Evolutionary conservation across 1,140 invertebrate genomes (phyloP).

Genomic region (Drosophila rufa): DNA sequence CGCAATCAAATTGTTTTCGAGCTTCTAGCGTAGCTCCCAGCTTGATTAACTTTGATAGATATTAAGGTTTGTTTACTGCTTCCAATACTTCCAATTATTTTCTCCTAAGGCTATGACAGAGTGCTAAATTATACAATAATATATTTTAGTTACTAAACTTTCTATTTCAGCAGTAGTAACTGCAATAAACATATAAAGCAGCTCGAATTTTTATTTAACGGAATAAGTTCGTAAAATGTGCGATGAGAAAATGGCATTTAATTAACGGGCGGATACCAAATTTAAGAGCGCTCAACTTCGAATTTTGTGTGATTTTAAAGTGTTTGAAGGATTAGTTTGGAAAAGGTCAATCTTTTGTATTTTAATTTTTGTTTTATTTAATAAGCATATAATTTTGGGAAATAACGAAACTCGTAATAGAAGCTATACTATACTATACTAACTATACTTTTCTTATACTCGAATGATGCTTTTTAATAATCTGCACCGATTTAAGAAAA

Average conservation of each 20-base stretch:
- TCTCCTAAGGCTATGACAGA: background rate
- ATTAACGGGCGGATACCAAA: background rate
- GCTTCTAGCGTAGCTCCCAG: background rate
- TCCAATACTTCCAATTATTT: conserved; percentile 3
- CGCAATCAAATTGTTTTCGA: conserved; percentile 62
- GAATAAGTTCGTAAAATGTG: too few relatives aligned
- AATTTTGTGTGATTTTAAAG: background rate
- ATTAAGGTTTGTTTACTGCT: conserved; percentile 13
- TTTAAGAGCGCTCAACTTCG: background rate
- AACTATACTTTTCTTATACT: too few relatives aligned
- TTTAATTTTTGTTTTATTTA: background rate
- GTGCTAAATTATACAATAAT: background rate
- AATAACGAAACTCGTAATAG: too few relatives aligned
- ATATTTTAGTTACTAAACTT: background rate
- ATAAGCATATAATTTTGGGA: too few relatives aligned
- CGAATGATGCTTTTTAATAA: too few relatives aligned
- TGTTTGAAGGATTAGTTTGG: too few relatives aligned
- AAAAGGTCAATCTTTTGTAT: background rate
- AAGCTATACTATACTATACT: too few relatives aligned
- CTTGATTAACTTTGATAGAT: conserved; percentile 54
- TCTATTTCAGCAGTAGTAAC: too few relatives aligned
- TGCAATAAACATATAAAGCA: background rate
- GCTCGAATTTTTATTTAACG: background rate
- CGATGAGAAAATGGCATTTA: too few relatives aligned
- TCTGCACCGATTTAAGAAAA: too few relatives aligned